Evolutionary conservation across 2,888 invertebrate genomes (phyloP).

Genomic region (Zygothrica quintamaculata): DNA sequence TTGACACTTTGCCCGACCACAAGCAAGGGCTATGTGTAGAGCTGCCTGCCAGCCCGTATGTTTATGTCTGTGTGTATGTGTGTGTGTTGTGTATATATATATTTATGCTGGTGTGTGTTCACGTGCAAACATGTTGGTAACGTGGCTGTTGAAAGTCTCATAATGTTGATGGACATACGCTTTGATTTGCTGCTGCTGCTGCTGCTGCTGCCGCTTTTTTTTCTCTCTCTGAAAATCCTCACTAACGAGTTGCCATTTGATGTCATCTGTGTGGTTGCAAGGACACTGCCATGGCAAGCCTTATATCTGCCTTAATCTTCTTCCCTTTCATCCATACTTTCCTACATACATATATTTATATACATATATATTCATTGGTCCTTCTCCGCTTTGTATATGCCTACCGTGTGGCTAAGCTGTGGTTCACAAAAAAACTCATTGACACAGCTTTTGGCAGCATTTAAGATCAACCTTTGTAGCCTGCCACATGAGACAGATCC

Average conservation of each 20-base stretch:
- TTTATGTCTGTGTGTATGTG: slow-evolving; percentile 5
- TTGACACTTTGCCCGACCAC: slow-evolving; percentile 65
- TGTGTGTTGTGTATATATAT: slow-evolving; percentile 15
- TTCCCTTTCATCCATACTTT: slow-evolving; percentile 18
- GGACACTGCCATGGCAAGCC: slow-evolving; percentile 45
- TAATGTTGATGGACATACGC: slow-evolving; percentile 79
- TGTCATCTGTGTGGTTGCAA: slow-evolving; percentile 62
- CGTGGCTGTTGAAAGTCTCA: slow-evolving; percentile 61
- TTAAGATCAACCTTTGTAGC: slow-evolving; percentile 71
- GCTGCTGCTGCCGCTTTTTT: slow-evolving; percentile 21
- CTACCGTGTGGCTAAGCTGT: slow-evolving; percentile 44
- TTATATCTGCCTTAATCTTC: slow-evolving; percentile 48
- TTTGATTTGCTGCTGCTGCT: slow-evolving; percentile 66
- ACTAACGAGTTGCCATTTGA: slow-evolving; percentile 76
- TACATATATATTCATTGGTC: slow-evolving; percentile 19
- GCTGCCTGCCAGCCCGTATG: not conserved
- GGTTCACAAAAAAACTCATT: slow-evolving; percentile 50
- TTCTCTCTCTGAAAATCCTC: slow-evolving; percentile 46
- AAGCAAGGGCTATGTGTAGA: not conserved
- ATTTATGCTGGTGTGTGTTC: slow-evolving; percentile 27
- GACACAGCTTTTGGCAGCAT: slow-evolving; percentile 63
- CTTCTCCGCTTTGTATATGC: slow-evolving; percentile 21
- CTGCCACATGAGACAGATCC: slow-evolving; percentile 14
- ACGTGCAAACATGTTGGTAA: slow-evolving; percentile 37
- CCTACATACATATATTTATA: slow-evolving; percentile 24